Conservation (phyloP, 1,140 invertebrate species). For the Plodia interpunctella region DNA sequence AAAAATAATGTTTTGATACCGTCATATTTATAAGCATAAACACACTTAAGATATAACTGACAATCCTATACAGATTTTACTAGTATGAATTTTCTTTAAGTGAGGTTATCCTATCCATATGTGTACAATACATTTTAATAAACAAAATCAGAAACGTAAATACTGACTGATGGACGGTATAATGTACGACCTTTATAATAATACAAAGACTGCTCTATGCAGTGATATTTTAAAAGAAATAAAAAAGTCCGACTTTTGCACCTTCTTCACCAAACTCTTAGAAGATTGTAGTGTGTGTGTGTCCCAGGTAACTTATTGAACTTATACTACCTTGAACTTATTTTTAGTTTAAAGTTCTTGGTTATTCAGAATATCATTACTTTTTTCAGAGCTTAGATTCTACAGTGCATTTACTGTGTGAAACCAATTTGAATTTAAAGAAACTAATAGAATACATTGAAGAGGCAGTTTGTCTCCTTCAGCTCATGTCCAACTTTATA, state of each 20-base stretch:
- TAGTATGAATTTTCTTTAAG: background rate
- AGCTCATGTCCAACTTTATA: conserved; percentile 40
- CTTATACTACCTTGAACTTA: conserved; percentile 6
- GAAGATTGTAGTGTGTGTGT: conserved; percentile 43
- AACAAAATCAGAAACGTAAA: background rate
- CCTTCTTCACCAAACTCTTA: conserved; percentile 33
- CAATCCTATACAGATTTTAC: too few relatives aligned
- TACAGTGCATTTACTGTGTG: conserved; percentile 28
- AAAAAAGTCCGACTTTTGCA: conserved; percentile 21
- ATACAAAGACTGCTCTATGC: conserved; percentile 28
- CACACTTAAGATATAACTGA: too few relatives aligned
- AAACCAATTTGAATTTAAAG: conserved; percentile 22
- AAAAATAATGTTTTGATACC: too few relatives aligned
- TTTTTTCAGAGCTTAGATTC: conserved; percentile 44
- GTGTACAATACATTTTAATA: too few relatives aligned
- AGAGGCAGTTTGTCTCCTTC: conserved; percentile 39
- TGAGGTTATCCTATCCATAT: too few relatives aligned
- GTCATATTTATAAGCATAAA: too few relatives aligned
- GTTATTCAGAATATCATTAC: too few relatives aligned
- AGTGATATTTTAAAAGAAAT: conserved; percentile 14
- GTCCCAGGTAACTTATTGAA: conserved; percentile 32
- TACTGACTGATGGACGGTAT: conserved; percentile 11
- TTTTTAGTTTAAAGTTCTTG: too few relatives aligned
- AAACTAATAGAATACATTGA: conserved; percentile 36
- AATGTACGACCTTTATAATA: conserved; percentile 19